Evolutionary conservation across 2,113 vertebrate species (phyloP).

Genomic region (Hippoglossus stenolepis): DNA sequence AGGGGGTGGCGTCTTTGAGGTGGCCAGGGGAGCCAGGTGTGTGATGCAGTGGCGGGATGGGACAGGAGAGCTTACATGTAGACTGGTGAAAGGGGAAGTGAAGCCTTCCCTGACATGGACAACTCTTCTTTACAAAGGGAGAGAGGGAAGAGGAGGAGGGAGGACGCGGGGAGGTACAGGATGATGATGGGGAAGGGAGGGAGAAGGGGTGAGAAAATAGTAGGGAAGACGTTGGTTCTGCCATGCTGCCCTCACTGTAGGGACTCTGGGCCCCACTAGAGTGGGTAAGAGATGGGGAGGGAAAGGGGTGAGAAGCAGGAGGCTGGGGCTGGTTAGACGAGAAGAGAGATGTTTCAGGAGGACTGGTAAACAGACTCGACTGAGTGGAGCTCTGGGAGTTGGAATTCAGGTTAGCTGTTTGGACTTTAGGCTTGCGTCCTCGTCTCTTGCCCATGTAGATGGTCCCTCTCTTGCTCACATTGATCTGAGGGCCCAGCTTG

Average conservation of each 20-base stretch:
- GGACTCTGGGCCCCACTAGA: slow-evolving; percentile 94
- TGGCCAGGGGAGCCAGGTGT: slow-evolving; percentile 78
- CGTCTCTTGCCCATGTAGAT: slow-evolving; percentile 99
- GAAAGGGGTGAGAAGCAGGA: slow-evolving; percentile 84
- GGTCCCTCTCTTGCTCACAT: slow-evolving; percentile 98
- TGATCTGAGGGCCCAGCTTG: slow-evolving; percentile 95
- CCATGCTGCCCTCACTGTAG: slow-evolving; percentile 89
- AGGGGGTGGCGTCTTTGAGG: slow-evolving; percentile 92
- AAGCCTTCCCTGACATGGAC: slow-evolving; percentile 77
- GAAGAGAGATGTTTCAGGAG: slow-evolving; percentile 82
- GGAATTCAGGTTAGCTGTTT: slow-evolving; percentile 37
- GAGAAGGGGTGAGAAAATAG: slow-evolving; percentile 73
- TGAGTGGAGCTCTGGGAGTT: slow-evolving; percentile 61
- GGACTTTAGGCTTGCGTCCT: slow-evolving; percentile 94
- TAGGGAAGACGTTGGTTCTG: slow-evolving; percentile 81
- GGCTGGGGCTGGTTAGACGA: slow-evolving; percentile 79
- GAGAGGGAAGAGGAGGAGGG: slow-evolving; percentile 75
- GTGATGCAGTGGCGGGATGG: slow-evolving; percentile 79
- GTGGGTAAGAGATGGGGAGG: slow-evolving; percentile 89
- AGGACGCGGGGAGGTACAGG: slow-evolving; percentile 75
- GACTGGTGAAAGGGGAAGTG: slow-evolving; percentile 81
- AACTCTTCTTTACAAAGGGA: slow-evolving; percentile 87
- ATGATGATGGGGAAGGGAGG: slow-evolving; percentile 76
- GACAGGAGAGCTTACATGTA: slow-evolving; percentile 81
- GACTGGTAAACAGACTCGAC: slow-evolving; percentile 73